Conservation (phyloP, 2,888 invertebrate species). For the Lasioglossum marginatum region DNA sequence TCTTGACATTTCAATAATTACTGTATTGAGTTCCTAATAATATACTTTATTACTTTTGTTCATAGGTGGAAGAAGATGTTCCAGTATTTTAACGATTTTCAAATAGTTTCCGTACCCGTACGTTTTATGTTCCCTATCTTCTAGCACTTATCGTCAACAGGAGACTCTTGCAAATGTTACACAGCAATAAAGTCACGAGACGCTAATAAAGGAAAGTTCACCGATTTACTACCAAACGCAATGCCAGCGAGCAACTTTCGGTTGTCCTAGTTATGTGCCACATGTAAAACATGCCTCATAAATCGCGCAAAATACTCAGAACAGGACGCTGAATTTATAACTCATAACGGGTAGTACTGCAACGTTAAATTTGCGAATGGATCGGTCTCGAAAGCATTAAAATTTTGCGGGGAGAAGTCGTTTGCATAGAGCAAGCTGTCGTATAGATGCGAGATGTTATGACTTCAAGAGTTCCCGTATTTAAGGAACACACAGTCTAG, state of each 20-base stretch:
- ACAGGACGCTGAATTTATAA: constrained; percentile 24
- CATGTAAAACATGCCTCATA: constrained; percentile 34
- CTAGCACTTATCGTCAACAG: not conserved
- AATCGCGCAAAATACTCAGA: constrained; percentile 27
- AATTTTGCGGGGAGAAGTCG: not conserved
- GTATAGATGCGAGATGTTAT: not conserved
- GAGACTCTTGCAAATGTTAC: not conserved
- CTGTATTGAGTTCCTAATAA: not conserved
- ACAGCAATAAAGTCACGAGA: not conserved
- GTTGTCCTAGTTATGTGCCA: constrained; percentile 40
- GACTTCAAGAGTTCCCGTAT: not conserved
- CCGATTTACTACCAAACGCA: constrained; percentile 42
- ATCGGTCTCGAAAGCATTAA: not conserved
- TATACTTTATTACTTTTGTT: not conserved
- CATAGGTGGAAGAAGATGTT: not conserved
- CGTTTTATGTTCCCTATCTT: not conserved
- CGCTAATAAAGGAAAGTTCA: constrained; percentile 37
- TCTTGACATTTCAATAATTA: not conserved
- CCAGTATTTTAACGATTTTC: not conserved
- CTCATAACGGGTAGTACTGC: constrained; percentile 8
- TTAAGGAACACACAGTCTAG: not conserved
- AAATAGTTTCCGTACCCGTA: not conserved
- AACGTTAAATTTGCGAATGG: not conserved
- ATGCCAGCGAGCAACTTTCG: constrained; percentile 37
- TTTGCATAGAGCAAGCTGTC: not conserved